phyloP scores from a whole-genome alignment of 1,140 invertebrate genomes.

The Caenorhabditis inopinata region DNA sequence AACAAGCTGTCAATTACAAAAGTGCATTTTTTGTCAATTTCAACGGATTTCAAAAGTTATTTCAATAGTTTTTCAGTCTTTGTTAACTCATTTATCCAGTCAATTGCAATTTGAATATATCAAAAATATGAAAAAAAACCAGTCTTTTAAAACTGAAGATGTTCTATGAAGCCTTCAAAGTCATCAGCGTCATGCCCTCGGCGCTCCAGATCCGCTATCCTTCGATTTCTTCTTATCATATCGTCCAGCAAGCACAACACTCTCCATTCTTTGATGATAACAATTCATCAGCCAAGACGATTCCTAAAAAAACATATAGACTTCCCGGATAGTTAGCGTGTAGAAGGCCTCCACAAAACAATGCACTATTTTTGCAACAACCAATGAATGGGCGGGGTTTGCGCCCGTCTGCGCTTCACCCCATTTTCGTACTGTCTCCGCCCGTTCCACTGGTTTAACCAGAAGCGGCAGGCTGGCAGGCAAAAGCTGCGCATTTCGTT shows the following conservation, averaged over 20 bases:
- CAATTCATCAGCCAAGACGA: neutral
- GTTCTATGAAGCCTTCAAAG: neutral
- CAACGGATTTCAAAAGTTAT: neutral
- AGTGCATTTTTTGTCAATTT: no score
- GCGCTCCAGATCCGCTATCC: neutral
- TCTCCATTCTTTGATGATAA: neutral
- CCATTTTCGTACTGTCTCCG: slow-evolving; percentile 34
- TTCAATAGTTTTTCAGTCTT: no score
- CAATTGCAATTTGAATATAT: no score
- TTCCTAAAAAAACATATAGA: neutral
- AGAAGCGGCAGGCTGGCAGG: neutral
- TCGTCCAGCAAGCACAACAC: neutral
- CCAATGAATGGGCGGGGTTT: neutral
- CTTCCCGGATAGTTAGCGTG: neutral
- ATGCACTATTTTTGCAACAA: slow-evolving; percentile 24
- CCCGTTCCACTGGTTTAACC: slow-evolving; percentile 31
- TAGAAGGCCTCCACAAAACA: neutral
- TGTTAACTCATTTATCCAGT: no score
- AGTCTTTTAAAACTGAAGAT: no score
- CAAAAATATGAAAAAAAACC: no score
- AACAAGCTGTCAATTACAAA: neutral
- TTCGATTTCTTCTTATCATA: neutral
- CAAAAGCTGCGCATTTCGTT: neutral
- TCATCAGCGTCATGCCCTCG: neutral
- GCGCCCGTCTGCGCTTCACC: neutral